Evolutionary conservation across 2,888 invertebrate species (phyloP), one percentile per base, ranked within the genome.

Genomic region (Tillus elongatus): DNA sequence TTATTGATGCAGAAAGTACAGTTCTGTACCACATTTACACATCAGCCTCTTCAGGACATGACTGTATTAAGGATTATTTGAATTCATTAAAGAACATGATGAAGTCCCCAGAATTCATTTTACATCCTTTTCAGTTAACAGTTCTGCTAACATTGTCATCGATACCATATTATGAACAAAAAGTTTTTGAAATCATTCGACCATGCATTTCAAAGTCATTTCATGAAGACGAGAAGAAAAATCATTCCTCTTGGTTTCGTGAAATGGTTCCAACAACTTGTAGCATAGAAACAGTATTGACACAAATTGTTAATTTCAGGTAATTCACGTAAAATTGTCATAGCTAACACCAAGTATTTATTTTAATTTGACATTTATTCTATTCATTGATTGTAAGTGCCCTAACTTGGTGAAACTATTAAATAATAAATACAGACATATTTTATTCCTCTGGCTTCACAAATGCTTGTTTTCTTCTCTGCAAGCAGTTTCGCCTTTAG

Each of bases 121-220:
- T 80, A 15, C 73, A 77, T 45, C 74, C 79, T 1, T 80, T 80
- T 53, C 68, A 77, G 43, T 58, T 79, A n/a, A 72, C 75, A 40
- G 67, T 75, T 9, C 58, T 79, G 11, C 60, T 79, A 9, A 62
- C 68, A n/a, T 57, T 73, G 10, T 68, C 71, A 1, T 64, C 64
- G 39, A 60, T 72, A 30, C 45, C 59, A 4, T 54, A 59, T 36
- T 69, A 69, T 45, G 69, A 72, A 52, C 68, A 71, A 35, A 59
- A 54, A 39, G 59, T 60, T 16, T 61, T 63, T 46, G 67, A 69
- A 38, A 61, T 69, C 42, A 54, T 66, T 15, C 51, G 58, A 40
- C 50, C 53, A 24, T 49, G 56, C 28, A 51, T 67, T 36, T 53
- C 59, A 1, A 49, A 54, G 41, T 47, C 44, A 35, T 56, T 57